These are phyloP conservation scores for Philypnodon macrostomus DNA, from an alignment of 2,797 vertebrate species.

Conservation along the genomic window DNA sequence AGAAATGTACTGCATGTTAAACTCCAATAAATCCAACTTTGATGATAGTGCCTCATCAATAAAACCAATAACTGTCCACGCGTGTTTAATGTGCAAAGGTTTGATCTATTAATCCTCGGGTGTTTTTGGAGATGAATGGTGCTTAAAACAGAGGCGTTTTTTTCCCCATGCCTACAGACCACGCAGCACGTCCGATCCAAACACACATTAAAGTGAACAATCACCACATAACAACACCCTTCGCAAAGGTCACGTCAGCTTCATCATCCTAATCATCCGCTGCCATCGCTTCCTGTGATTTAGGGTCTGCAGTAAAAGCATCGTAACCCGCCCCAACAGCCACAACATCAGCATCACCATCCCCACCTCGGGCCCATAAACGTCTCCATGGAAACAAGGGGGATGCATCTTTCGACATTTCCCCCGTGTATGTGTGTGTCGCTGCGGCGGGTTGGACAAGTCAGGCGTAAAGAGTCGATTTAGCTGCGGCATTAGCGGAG, in stretches of 20 bases:
- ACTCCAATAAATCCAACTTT: neutral
- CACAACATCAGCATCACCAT: no score
- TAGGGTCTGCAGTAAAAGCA: no score
- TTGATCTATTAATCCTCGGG: conserved; percentile 1
- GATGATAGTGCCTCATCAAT: neutral
- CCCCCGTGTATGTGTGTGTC: conserved; percentile 28
- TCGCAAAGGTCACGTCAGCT: conserved; percentile 67
- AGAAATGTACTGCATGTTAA: neutral
- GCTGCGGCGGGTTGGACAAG: conserved; percentile 62
- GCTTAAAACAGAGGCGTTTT: neutral
- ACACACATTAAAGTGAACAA: conserved; percentile 65
- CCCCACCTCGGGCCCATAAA: no score
- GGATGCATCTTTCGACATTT: conserved; percentile 68
- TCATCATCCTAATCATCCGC: conserved; percentile 65
- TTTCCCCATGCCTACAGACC: no score
- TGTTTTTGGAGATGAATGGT: conserved; percentile 7
- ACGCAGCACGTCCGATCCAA: conserved; percentile 33
- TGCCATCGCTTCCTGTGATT: conserved; percentile 59
- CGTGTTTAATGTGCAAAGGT: conserved; percentile 1
- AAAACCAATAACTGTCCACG: conserved; percentile 2
- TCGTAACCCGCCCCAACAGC: conserved; percentile 48
- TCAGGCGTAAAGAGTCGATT: conserved; percentile 76
- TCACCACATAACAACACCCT: conserved; percentile 55
- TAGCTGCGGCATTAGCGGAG: conserved; percentile 69
- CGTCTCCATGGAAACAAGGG: neutral